Evolutionary conservation across 1,140 invertebrate genomes (phyloP).

Genomic region (Hesperophylax magnus): DNA sequence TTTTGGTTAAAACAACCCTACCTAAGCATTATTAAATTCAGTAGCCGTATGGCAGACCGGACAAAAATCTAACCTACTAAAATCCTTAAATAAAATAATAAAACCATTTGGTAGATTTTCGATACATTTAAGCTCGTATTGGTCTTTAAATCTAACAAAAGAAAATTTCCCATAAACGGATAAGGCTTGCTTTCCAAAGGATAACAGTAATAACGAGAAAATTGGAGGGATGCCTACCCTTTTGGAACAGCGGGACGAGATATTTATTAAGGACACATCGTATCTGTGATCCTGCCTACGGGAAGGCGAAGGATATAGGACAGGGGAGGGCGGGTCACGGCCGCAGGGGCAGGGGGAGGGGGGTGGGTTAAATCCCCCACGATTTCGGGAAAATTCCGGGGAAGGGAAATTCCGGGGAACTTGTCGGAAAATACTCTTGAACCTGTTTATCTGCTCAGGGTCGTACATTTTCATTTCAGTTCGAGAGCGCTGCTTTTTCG

Average conservation of each 20-base stretch:
- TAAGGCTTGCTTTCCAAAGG: too few relatives aligned
- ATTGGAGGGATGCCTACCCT: too few relatives aligned
- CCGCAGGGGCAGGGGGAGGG: background rate
- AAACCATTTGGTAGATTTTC: too few relatives aligned
- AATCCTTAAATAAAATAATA: too few relatives aligned
- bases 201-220: too few relatives aligned
- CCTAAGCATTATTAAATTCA: too few relatives aligned
- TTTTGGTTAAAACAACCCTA: too few relatives aligned
- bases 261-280: conserved; percentile 23
- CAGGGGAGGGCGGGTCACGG: conserved; percentile 14
- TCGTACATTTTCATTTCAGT: conserved; percentile 7
- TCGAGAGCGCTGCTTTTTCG: conserved; percentile 5
- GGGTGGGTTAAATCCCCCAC: background rate
- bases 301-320: background rate
- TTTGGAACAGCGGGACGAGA: conserved; percentile 1
- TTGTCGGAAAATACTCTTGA: conserved; percentile 17
- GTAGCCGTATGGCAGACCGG: too few relatives aligned
- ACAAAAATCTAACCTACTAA: too few relatives aligned
- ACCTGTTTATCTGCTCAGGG: conserved; percentile 12
- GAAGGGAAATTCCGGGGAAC: conserved; percentile 1
- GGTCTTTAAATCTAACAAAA: too few relatives aligned
- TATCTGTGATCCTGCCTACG: background rate
- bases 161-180: too few relatives aligned
- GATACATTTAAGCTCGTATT: too few relatives aligned
- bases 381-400: background rate